Percentiles rank a stretch among this genome's conserved stretches.
Evolutionary conservation across 37 sponge, comb jelly and placozoan species (phyloP).

Genomic region (Agelas oroides): DNA sequence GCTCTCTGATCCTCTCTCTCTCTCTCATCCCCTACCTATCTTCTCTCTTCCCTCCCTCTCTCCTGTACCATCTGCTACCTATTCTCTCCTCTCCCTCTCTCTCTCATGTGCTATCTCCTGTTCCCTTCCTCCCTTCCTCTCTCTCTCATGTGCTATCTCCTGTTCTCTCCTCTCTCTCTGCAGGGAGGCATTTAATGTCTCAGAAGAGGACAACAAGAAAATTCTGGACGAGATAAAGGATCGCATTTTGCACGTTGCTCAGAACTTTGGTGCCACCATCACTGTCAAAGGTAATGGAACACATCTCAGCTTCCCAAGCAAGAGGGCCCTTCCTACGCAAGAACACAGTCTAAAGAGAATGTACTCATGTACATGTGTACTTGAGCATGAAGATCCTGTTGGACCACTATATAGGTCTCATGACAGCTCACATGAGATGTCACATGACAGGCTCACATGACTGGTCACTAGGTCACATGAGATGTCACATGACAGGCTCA

Average conservation of each 20-base stretch:
- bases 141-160: not conserved
- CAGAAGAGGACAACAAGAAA: slow-evolving; percentile 14
- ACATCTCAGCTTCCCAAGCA: not conserved
- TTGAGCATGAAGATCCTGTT: too few relatives aligned
- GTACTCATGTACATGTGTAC: not conserved
- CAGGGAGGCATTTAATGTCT: slow-evolving; percentile 65
- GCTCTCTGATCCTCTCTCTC: not conserved
- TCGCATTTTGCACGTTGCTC: slow-evolving; percentile 36
- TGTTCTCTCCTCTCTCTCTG: not conserved
- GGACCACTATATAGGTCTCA: too few relatives aligned
- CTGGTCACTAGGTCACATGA: too few relatives aligned
- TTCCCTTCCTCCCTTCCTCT: not conserved
- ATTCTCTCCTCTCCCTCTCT: too few relatives aligned
- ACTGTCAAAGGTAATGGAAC: slow-evolving; percentile 54
- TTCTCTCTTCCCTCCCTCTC: not conserved
- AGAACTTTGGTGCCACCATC: slow-evolving; percentile 60
- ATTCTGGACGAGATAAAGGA: slow-evolving; percentile 37
- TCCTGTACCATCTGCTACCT: not conserved
- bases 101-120: not conserved
- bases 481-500: too few relatives aligned
- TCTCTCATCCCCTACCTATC: not conserved
- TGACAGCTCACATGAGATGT: not conserved
- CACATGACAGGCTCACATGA: too few relatives aligned
- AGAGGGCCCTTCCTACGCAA: not conserved
- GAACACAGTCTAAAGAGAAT: too few relatives aligned